Conservation (phyloP, 2,797 vertebrate species). For the Octomys mimax region DNA sequence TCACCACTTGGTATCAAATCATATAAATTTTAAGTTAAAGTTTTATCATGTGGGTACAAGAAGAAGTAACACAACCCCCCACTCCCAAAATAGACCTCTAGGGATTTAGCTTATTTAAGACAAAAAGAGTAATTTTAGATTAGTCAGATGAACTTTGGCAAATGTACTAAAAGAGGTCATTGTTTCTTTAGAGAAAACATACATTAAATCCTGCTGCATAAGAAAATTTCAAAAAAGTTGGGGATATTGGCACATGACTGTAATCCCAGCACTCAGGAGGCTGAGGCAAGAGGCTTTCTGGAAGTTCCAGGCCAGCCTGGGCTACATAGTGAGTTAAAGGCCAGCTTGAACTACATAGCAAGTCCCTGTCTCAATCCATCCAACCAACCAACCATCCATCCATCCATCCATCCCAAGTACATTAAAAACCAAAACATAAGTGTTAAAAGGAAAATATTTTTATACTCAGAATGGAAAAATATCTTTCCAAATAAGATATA, state of each 20-base stretch:
- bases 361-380: no score
- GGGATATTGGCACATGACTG: no score
- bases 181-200: conserved; percentile 3
- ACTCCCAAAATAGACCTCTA: not conserved
- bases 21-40: conserved; percentile 33
- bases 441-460: conserved; percentile 49
- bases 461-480: not conserved
- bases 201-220: conserved; percentile 49
- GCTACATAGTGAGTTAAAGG: not conserved
- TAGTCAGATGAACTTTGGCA: not conserved
- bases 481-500: conserved; percentile 34
- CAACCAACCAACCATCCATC: no score
- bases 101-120: conserved; percentile 29
- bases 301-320: no score
- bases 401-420: not conserved
- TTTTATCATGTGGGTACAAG: not conserved
- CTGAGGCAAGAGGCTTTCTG: no score
- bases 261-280: no score
- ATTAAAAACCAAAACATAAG: conserved; percentile 37
- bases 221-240: not conserved
- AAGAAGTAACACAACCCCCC: not conserved
- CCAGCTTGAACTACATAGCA: no score
- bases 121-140: conserved; percentile 9
- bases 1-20: not conserved
- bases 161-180: not conserved